A percentile compares a stretch with the other conserved stretches of the same genome.
These are phyloP conservation scores for Patella vulgata DNA, from an alignment of 1,140 invertebrate species.

Conservation along the genomic window DNA sequence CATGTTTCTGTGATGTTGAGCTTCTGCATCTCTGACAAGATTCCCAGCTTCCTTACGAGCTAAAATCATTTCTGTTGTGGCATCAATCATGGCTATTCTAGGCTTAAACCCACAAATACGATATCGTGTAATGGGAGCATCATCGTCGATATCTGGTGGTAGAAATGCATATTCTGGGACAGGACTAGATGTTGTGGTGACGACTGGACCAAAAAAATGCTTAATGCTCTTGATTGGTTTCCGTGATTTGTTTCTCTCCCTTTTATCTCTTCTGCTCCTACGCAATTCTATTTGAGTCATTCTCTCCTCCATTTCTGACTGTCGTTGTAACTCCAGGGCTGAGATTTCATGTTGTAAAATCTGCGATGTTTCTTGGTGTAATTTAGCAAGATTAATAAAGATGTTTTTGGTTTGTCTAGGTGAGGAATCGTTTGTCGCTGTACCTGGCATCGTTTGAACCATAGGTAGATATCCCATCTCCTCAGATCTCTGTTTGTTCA, in stretches of 20 bases:
- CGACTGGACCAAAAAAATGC: slow-evolving; percentile 60
- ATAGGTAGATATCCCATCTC: slow-evolving; percentile 1
- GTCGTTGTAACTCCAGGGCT: slow-evolving; percentile 30
- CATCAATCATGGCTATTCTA: slow-evolving; percentile 46
- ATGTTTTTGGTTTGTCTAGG: slow-evolving; percentile 44
- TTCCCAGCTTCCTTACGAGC: slow-evolving; percentile 50
- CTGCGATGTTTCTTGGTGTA: slow-evolving; percentile 48
- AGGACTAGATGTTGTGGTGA: slow-evolving; percentile 33
- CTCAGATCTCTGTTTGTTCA: slow-evolving; percentile 17
- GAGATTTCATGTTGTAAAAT: slow-evolving; percentile 40
- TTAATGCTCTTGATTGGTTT: slow-evolving; percentile 47
- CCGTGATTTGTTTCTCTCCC: slow-evolving; percentile 11
- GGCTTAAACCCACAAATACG: slow-evolving; percentile 51
- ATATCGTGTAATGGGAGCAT: slow-evolving; percentile 49
- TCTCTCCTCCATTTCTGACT: slow-evolving; percentile 31
- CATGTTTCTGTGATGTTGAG: slow-evolving; percentile 40
- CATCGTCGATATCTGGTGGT: slow-evolving; percentile 35
- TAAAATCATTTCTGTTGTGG: slow-evolving; percentile 58
- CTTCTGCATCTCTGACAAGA: slow-evolving; percentile 52
- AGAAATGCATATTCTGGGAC: slow-evolving; percentile 10
- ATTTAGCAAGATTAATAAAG: slow-evolving; percentile 52
- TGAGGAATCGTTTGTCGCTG: neutral
- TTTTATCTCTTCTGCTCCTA: neutral
- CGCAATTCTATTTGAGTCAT: slow-evolving; percentile 9
- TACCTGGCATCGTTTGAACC: neutral